Base-by-base conservation (phyloP, 2,888 invertebrate species). In the Panopea generosa region DNA sequence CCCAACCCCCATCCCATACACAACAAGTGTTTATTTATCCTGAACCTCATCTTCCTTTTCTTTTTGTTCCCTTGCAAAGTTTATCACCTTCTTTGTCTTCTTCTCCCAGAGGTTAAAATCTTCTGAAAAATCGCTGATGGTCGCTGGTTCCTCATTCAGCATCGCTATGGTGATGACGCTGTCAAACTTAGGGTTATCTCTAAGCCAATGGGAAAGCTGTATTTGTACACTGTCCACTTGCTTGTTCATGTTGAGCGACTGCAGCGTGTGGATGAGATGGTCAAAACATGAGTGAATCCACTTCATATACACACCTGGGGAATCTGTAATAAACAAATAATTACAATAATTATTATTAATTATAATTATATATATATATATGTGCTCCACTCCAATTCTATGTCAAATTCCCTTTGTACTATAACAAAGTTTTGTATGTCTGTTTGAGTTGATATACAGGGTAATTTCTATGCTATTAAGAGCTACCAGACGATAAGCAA, bases 261-360 rank as follows among this genome's bases (percentile, higher is more conserved):
- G 86, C 11, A 86, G 70, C 1, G 86, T 84, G 59, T 80, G 77
- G 49, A 89, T 84, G n/a, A 90, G 80, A 40, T 83, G 81, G 26
- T 89, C 86, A 65, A 83, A 90, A 52, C 87, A 85, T 7, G 84
- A 77, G 73, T 88, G 88, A 14, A 90, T 81, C 90, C 90, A 90
- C 67, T 88, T 87, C 68, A 87, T 65, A 70, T 90, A 88, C n/a
- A 87, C 83, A 11, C 89, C 89, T 20, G 82, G 71, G 0, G 84
- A 78, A 26, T 87, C 90, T 90, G 84, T 38, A 82, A 80, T 14
- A 47, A 2, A 45, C 26, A 55, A n/a, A n/a, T n/a, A n/a, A n/a
- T n/a, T n/a, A n/a, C n/a, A n/a, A 52, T 24, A n/a, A n/a, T n/a
- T n/a, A n/a, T n/a, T n/a, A n/a, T n/a, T n/a, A n/a, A n/a, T n/a